Evolutionary conservation across 2,797 vertebrate genomes (phyloP).

Genomic region (Manis pentadactyla): DNA sequence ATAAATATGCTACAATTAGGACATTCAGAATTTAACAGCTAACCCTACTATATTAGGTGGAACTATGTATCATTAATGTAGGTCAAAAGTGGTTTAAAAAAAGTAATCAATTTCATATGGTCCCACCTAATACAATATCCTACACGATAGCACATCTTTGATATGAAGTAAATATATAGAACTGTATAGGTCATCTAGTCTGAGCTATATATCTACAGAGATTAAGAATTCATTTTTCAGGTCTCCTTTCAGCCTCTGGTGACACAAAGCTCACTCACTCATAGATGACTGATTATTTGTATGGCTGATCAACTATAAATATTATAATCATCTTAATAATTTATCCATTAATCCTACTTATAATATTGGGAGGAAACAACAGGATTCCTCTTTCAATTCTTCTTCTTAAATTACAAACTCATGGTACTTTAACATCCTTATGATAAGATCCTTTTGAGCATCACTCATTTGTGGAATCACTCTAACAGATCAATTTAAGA

Average conservation of each 20-base stretch:
- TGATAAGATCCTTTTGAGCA: not conserved
- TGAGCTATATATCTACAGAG: not conserved
- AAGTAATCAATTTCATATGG: not conserved
- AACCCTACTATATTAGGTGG: not conserved
- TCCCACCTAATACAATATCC: not conserved
- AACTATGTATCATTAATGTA: slow-evolving; percentile 9
- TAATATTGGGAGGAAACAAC: not conserved
- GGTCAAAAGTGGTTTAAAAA: not conserved
- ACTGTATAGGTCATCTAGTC: not conserved
- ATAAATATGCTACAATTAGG: not conserved
- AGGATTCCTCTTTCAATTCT: not conserved
- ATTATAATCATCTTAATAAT: not conserved
- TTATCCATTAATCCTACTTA: not conserved
- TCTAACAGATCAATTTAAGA: slow-evolving; percentile 25
- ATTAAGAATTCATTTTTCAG: not conserved
- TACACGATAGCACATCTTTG: not conserved
- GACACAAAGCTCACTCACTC: not conserved
- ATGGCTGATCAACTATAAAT: not conserved
- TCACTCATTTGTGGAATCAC: not conserved
- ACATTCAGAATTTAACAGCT: not conserved
- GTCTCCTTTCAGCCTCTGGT: slow-evolving; percentile 18
- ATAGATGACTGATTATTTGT: not conserved
- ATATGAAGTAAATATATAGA: slow-evolving; percentile 14
- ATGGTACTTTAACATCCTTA: slow-evolving; percentile 4
- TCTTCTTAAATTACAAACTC: slow-evolving; percentile 30